These are phyloP conservation scores for Spea multiplicata DNA, from an alignment of 2,113 vertebrate species.

Conservation along the genomic window DNA sequence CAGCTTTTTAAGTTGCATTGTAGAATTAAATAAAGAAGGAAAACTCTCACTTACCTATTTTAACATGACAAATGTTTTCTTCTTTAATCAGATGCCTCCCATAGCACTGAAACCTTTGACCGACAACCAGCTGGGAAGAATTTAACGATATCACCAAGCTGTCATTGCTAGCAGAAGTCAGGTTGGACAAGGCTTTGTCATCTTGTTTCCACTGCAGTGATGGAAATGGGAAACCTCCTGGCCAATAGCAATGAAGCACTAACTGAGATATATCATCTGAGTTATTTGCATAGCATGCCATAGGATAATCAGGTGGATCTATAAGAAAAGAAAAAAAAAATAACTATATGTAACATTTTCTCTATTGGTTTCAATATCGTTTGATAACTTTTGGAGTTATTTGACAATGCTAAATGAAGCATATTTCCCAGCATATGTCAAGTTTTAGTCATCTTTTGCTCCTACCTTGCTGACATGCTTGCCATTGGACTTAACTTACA, in stretches of 20 bases:
- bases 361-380: no score
- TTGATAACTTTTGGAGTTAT: no score
- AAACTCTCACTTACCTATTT: constrained; percentile 72
- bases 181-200: constrained; percentile 46
- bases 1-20: no score
- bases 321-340: constrained; percentile 23
- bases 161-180: constrained; percentile 48
- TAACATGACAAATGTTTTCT: constrained; percentile 65
- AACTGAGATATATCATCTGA: constrained; percentile 43
- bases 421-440: no score
- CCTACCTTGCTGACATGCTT: no score
- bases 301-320: constrained; percentile 69
- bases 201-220: constrained; percentile 71
- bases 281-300: constrained; percentile 66
- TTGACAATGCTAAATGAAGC: no score
- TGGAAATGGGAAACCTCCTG: constrained; percentile 75
- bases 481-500: no score
- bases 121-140: constrained; percentile 63
- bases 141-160: constrained; percentile 65
- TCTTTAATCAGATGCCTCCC: constrained; percentile 58
- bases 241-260: constrained; percentile 80
- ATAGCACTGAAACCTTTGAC: constrained; percentile 69
- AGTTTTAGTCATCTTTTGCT: no score
- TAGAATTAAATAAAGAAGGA: no score
- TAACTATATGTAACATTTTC: no score